Percentiles rank a stretch among this genome's conserved stretches.
Evolutionary conservation across 1,140 invertebrate genomes (phyloP).

Genomic region (Sweltsa coloradensis): DNA sequence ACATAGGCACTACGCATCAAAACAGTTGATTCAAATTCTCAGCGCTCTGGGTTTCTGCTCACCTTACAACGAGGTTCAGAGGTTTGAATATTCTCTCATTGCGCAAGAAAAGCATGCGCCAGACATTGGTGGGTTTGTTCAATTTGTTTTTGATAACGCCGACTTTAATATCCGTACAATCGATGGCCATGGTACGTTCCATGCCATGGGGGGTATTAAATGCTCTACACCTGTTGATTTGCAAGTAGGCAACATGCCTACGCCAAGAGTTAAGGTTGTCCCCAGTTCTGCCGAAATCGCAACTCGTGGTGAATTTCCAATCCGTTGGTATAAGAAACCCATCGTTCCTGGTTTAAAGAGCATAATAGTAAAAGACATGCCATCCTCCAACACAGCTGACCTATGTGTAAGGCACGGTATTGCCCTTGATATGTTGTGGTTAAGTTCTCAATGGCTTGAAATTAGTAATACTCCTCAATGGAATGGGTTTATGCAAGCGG

Average conservation of each 20-base stretch:
- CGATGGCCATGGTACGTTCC: constrained; percentile 19
- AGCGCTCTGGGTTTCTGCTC: not conserved
- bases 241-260: not conserved
- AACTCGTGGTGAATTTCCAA: not conserved
- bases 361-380: not conserved
- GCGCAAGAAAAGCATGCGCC: not conserved
- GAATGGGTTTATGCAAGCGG: constrained; percentile 21
- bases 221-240: constrained; percentile 12
- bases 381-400: not conserved
- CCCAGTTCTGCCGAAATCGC: not conserved
- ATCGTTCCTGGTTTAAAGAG: not conserved
- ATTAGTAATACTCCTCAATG: constrained; percentile 16
- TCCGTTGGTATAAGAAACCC: constrained; percentile 1
- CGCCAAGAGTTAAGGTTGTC: not conserved
- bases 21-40: constrained; percentile 1
- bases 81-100: not conserved
- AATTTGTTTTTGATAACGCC: constrained; percentile 20
- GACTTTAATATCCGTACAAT: constrained; percentile 21
- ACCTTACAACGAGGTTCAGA: not conserved
- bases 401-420: not conserved
- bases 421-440: not conserved
- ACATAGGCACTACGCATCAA: not conserved
- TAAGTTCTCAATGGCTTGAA: constrained; percentile 17
- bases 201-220: constrained; percentile 20
- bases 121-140: not conserved